Evolutionary conservation across 2,797 vertebrate species (phyloP).

Genomic region (Pseudochirops cupreus): DNA sequence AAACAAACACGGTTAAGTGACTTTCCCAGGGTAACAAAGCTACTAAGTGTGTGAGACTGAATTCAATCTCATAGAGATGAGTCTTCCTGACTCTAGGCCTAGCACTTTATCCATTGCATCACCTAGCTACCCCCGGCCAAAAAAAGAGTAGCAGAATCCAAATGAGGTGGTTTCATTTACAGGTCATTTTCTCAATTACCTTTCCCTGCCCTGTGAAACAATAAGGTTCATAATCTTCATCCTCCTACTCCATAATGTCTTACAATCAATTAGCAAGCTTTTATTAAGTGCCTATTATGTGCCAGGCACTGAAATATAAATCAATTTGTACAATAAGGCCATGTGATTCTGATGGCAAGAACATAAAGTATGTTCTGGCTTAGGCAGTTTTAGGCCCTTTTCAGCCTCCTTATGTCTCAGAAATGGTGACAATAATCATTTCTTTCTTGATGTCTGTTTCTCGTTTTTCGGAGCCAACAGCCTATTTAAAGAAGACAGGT

Average conservation of each 20-base stretch:
- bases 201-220: background rate
- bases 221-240: background rate
- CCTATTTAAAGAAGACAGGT: background rate
- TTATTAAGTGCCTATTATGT: background rate
- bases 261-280: background rate
- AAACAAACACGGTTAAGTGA: background rate
- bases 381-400: background rate
- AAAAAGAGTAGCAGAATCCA: background rate
- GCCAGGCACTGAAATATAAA: background rate
- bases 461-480: background rate
- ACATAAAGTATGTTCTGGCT: background rate
- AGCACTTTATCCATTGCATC: background rate
- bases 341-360: background rate
- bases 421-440: background rate
- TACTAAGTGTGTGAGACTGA: background rate
- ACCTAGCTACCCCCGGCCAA: background rate
- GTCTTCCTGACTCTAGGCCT: background rate
- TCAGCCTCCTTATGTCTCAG: background rate
- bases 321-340: background rate
- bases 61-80: background rate
- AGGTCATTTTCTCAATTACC: background rate
- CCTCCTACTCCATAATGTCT: background rate
- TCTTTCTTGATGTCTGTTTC: background rate
- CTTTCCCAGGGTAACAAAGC: background rate
- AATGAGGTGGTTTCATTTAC: background rate